Evolutionary conservation across 1,140 invertebrate genomes (phyloP).

Genomic region (Saccostrea echinata): DNA sequence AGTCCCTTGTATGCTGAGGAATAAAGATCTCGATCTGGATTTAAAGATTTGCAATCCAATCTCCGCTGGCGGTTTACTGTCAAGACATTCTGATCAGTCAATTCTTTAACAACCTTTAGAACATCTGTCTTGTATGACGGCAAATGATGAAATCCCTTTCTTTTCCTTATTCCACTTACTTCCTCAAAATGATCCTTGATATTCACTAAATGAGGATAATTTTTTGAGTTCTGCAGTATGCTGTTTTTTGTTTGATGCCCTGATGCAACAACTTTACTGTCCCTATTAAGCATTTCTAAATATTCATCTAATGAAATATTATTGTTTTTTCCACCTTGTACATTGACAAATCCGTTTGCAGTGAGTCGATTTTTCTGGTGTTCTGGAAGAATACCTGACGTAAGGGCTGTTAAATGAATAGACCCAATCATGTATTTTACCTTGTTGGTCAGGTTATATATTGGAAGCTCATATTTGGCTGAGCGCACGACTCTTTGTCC

Average conservation of each 20-base stretch:
- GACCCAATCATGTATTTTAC: conserved; percentile 54
- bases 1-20: background rate
- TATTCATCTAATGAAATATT: conserved; percentile 59
- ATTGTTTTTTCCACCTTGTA: conserved; percentile 58
- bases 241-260: conserved; percentile 44
- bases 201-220: conserved; percentile 50
- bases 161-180: background rate
- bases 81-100: conserved; percentile 5
- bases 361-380: conserved; percentile 48
- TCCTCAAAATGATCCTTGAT: conserved; percentile 47
- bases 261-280: conserved; percentile 47
- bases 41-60: too few species aligned
- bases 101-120: conserved; percentile 35
- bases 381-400: background rate
- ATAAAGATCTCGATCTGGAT: background rate
- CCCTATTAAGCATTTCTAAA: background rate
- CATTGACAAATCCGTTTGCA: conserved; percentile 52
- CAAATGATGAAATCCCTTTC: conserved; percentile 1
- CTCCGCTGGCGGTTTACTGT: background rate
- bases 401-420: conserved; percentile 44
- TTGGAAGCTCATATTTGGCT: conserved; percentile 55
- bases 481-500: conserved; percentile 41
- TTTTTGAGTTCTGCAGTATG: conserved; percentile 53
- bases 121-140: conserved; percentile 54
- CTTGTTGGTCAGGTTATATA: conserved; percentile 58